phyloP scores from a whole-genome alignment of 2,888 invertebrate genomes.

The Leucophenga maculata region DNA sequence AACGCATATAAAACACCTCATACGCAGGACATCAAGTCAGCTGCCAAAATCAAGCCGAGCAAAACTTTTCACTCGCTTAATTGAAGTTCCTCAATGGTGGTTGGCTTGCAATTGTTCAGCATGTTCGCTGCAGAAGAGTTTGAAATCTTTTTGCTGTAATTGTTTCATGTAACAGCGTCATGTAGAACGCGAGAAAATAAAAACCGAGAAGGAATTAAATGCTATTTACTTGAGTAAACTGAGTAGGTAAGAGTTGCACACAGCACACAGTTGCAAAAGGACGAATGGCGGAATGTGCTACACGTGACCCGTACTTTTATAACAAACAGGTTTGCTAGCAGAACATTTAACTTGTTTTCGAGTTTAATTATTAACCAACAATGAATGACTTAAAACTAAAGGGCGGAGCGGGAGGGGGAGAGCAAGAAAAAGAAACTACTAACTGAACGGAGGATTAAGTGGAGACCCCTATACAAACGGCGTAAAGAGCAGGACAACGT shows the following conservation, averaged over 20 bases:
- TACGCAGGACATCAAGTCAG: no score
- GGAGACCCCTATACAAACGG: no score
- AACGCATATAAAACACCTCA: no score
- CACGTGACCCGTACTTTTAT: neutral
- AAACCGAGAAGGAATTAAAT: slow-evolving; percentile 9
- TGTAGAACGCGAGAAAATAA: slow-evolving; percentile 8
- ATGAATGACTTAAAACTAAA: slow-evolving; percentile 36
- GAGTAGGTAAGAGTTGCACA: neutral
- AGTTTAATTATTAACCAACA: slow-evolving; percentile 47
- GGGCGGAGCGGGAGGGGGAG: neutral
- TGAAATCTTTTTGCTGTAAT: slow-evolving; percentile 5
- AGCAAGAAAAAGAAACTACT: neutral
- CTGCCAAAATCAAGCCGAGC: neutral
- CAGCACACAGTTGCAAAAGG: neutral
- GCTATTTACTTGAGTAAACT: slow-evolving; percentile 11
- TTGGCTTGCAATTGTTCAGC: slow-evolving; percentile 17
- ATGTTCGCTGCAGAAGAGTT: slow-evolving; percentile 10
- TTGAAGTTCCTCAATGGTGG: slow-evolving; percentile 15
- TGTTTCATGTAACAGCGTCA: slow-evolving; percentile 1
- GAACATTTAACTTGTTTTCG: slow-evolving; percentile 29
- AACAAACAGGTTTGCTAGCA: neutral
- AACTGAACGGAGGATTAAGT: neutral
- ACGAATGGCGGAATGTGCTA: neutral
- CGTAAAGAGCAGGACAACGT: no score
- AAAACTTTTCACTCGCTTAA: slow-evolving; percentile 12